Evolutionary conservation across 2,797 vertebrate genomes (phyloP).

Genomic region (Anguilla obscura): DNA sequence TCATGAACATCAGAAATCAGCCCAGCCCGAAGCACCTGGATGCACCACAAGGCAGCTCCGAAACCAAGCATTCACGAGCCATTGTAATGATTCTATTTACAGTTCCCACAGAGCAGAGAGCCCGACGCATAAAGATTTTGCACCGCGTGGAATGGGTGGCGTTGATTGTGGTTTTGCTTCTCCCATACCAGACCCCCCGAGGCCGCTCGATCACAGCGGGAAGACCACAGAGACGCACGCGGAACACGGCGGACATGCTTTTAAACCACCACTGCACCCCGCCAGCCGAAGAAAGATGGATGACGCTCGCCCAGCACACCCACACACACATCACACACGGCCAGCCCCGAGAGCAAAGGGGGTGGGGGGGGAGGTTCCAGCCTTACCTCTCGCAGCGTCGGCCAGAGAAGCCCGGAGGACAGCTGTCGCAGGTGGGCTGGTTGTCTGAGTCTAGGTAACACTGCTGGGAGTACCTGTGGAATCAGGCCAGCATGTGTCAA

Average conservation of each 20-base stretch:
- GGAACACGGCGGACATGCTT: conserved; percentile 52
- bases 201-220: conserved; percentile 44
- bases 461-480: conserved; percentile 69
- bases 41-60: conserved; percentile 1
- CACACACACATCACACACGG: neutral
- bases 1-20: neutral
- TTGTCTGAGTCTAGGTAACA: conserved; percentile 85
- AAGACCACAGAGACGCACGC: conserved; percentile 33
- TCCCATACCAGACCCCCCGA: conserved; percentile 53
- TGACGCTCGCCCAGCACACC: neutral
- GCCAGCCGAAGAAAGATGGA: neutral
- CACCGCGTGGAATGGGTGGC: conserved; percentile 51
- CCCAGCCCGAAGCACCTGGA: neutral
- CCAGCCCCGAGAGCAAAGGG: neutral
- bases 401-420: conserved; percentile 78
- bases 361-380: neutral
- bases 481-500: neutral
- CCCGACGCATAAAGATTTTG: neutral
- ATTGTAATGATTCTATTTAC: neutral
- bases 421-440: conserved; percentile 83
- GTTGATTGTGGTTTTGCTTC: conserved; percentile 41
- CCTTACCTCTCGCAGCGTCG: conserved; percentile 88
- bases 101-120: neutral
- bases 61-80: neutral
- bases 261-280: neutral